Percentiles rank a stretch among this genome's conserved stretches.
phyloP scores from a whole-genome alignment of 2,797 vertebrate species.

The Cossypha polioptera region DNA sequence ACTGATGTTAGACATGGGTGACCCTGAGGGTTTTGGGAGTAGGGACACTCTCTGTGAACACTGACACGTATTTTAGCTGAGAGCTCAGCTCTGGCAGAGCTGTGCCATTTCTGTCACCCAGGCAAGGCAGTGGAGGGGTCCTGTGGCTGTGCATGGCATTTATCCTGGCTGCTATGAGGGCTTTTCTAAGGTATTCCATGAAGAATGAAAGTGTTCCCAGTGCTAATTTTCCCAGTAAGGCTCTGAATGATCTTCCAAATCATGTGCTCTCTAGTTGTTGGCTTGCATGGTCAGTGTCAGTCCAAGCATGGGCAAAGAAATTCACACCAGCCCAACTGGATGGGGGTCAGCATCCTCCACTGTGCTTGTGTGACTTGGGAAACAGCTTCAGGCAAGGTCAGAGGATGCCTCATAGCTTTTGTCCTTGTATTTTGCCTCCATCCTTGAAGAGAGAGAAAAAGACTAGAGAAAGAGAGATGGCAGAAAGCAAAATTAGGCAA shows the following conservation, averaged over 20 bases:
- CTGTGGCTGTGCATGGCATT: neutral
- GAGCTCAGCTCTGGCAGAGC: neutral
- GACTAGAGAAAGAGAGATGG: neutral
- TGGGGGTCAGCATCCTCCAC: fast-evolving
- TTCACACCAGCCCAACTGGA: fast-evolving
- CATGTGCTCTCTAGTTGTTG: neutral
- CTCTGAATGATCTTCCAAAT: neutral
- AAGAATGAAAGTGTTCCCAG: neutral
- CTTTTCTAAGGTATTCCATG: neutral
- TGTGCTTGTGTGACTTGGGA: neutral
- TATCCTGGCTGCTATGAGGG: fast-evolving
- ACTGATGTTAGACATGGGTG: neutral
- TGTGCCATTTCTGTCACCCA: neutral
- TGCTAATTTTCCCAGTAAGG: neutral
- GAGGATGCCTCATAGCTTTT: neutral
- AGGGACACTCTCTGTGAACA: neutral
- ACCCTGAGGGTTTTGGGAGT: neutral
- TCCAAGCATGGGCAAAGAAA: neutral
- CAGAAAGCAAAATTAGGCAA: neutral
- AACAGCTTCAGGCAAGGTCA: neutral
- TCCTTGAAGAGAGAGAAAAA: neutral
- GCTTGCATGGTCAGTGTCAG: neutral
- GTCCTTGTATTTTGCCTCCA: neutral
- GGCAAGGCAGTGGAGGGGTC: neutral
- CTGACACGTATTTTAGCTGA: neutral